phyloP scores from a whole-genome alignment of 2,797 vertebrate species.

The Propithecus perrieri region DNA sequence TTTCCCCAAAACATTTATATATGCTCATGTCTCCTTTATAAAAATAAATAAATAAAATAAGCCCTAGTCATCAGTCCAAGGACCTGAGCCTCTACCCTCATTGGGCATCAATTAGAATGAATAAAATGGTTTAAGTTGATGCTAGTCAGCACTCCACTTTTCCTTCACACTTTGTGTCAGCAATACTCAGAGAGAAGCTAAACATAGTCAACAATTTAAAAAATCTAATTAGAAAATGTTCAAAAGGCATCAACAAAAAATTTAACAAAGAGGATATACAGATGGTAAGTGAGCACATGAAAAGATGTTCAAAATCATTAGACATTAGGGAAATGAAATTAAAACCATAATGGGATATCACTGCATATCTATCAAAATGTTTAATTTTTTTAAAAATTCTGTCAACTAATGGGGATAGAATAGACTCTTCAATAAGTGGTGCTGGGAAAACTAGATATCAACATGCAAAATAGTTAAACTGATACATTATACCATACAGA shows the following conservation, averaged over 20 bases:
- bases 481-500: not conserved
- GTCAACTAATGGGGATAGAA: not conserved
- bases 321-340: not conserved
- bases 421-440: not conserved
- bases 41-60: not conserved
- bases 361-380: not conserved
- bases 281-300: not conserved
- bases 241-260: not conserved
- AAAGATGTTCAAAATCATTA: not conserved
- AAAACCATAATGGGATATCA: not conserved
- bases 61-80: not conserved
- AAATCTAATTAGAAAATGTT: not conserved
- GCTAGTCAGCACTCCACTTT: not conserved
- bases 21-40: not conserved
- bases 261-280: not conserved
- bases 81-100: not conserved
- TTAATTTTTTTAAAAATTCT: not conserved
- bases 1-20: not conserved
- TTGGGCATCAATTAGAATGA: not conserved
- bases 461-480: not conserved
- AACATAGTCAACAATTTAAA: not conserved
- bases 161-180: not conserved
- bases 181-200: not conserved
- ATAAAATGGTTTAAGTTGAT: not conserved
- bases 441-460: not conserved